A percentile compares a stretch with the other conserved stretches of the same genome.
Evolutionary conservation across 1,140 invertebrate genomes (phyloP).

Genomic region (Hylyphantes graminicola): DNA sequence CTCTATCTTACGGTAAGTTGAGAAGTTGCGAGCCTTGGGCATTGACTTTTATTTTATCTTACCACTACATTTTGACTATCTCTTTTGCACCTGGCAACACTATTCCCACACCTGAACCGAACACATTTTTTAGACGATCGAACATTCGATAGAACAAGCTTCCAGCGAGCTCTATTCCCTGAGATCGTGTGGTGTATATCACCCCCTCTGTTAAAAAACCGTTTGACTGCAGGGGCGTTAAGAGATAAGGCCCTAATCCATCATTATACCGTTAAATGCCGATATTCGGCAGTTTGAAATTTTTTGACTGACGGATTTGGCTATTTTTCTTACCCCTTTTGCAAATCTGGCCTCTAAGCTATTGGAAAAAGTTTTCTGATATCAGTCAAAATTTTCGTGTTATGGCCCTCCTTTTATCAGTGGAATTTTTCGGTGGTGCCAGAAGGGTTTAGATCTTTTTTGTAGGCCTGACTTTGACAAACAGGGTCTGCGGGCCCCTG

Average conservation of each 20-base stretch:
- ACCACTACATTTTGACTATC: conserved; percentile 55
- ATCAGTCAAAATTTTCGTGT: conserved; percentile 42
- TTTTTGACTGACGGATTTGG: conserved; percentile 48
- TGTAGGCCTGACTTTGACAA: conserved; percentile 36
- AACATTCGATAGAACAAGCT: conserved; percentile 35
- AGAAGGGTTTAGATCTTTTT: conserved; percentile 34
- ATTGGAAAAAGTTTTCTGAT: conserved; percentile 37
- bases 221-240: conserved; percentile 3
- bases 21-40: conserved; percentile 53
- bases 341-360: conserved; percentile 26
- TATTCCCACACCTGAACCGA: conserved; percentile 36
- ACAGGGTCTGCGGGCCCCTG: background rate
- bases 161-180: conserved; percentile 12
- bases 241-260: conserved; percentile 49
- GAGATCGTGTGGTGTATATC: background rate
- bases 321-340: background rate
- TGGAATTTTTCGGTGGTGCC: conserved; percentile 13
- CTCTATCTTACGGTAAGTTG: conserved; percentile 26
- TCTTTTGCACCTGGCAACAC: conserved; percentile 23
- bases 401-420: background rate
- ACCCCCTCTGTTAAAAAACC: background rate
- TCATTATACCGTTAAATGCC: conserved; percentile 56
- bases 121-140: conserved; percentile 20
- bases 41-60: conserved; percentile 40
- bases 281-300: conserved; percentile 43